Conservation (phyloP, 2,797 vertebrate species). For the Tinamus major region DNA sequence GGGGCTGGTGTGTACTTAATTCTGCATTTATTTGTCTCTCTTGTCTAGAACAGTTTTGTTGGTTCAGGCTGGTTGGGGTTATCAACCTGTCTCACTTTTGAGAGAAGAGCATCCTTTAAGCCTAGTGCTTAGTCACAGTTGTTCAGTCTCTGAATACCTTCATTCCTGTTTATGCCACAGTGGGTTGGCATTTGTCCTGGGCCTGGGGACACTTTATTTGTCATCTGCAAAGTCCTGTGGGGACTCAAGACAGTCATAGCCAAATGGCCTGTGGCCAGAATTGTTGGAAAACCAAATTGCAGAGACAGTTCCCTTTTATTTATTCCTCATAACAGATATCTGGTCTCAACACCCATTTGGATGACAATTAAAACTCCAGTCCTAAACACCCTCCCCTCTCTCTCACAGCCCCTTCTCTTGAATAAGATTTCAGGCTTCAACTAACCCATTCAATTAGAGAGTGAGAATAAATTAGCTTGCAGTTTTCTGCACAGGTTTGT, state of each 20-base stretch:
- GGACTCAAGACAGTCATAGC: not conserved
- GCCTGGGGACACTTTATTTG: constrained; percentile 27
- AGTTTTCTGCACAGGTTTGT: not conserved
- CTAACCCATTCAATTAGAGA: not conserved
- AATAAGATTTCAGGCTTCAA: not conserved
- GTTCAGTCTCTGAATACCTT: not conserved
- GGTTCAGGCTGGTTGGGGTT: not conserved
- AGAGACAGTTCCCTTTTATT: constrained; percentile 2
- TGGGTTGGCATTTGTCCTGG: constrained; percentile 46
- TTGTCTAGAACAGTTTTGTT: not conserved
- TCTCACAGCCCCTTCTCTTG: not conserved
- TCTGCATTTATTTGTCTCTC: not conserved
- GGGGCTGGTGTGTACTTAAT: not conserved
- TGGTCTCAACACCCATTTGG: constrained; percentile 8
- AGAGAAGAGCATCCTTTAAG: constrained; percentile 20
- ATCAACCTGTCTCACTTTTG: constrained; percentile 11
- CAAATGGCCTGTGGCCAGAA: constrained; percentile 53
- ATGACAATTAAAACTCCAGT: constrained; percentile 14
- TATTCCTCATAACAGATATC: constrained; percentile 7
- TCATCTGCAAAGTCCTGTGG: constrained; percentile 41
- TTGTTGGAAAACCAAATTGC: constrained; percentile 28
- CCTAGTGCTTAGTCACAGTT: not conserved
- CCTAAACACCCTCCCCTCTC: not conserved
- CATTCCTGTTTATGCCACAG: not conserved
- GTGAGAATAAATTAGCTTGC: not conserved